These are phyloP conservation scores for Coregonus suidteri DNA, from an alignment of 2,797 vertebrate genomes.

Conservation along the genomic window DNA sequence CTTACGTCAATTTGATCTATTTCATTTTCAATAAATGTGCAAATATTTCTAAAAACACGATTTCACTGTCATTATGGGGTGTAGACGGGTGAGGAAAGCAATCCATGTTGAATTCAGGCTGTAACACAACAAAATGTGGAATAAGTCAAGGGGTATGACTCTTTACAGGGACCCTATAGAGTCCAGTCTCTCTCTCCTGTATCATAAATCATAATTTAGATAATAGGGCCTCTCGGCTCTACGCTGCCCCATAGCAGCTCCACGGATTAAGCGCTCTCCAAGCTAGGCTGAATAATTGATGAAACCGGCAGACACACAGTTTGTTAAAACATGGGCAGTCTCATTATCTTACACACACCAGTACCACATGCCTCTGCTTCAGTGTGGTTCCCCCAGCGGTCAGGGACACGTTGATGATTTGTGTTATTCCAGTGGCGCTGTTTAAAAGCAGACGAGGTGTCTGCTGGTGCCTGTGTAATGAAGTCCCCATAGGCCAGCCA, in stretches of 20 bases:
- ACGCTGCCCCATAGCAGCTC: background rate
- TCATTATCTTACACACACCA: background rate
- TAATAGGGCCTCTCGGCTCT: background rate
- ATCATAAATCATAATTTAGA: constrained; percentile 21
- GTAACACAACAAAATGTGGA: too few relatives aligned
- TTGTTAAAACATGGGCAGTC: background rate
- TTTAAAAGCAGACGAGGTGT: background rate
- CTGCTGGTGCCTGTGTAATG: background rate
- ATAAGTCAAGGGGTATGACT: too few relatives aligned
- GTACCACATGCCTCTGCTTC: background rate
- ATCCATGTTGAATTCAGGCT: too few relatives aligned
- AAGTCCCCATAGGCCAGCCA: too few relatives aligned
- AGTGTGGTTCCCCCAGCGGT: too few relatives aligned
- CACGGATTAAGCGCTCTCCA: background rate
- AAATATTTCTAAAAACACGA: too few relatives aligned
- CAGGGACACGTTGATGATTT: too few relatives aligned
- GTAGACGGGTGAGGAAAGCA: too few relatives aligned
- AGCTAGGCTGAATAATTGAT: background rate
- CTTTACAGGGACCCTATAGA: too few relatives aligned
- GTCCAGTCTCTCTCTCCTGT: background rate
- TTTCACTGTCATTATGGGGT: too few relatives aligned
- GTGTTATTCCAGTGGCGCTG: constrained; percentile 1
- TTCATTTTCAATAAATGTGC: too few relatives aligned
- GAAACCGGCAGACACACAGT: background rate
- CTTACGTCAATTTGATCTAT: too few relatives aligned